These are phyloP conservation scores for Tinea pellionella DNA, from an alignment of 2,888 invertebrate species.

Conservation along the genomic window DNA sequence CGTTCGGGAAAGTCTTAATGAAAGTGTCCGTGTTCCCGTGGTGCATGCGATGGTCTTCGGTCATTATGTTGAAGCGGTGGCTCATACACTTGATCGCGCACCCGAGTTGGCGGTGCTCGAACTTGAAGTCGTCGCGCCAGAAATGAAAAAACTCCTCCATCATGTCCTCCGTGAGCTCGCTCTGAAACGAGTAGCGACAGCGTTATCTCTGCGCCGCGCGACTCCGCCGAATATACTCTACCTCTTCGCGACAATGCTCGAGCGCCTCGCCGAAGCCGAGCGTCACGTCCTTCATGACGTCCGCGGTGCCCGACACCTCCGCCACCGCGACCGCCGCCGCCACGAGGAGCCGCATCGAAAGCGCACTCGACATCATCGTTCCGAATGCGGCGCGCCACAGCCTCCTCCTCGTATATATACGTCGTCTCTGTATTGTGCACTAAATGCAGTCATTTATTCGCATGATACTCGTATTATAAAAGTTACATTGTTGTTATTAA, in stretches of 20 bases:
- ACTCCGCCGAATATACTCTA: slow-evolving; percentile 18
- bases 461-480: neutral
- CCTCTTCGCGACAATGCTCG: slow-evolving; percentile 49
- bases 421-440: too few species aligned
- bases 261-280: slow-evolving; percentile 58
- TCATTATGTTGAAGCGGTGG: slow-evolving; percentile 49
- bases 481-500: neutral
- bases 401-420: neutral
- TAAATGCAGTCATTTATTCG: neutral
- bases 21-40: slow-evolving; percentile 51
- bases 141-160: slow-evolving; percentile 64
- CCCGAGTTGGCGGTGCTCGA: slow-evolving; percentile 55
- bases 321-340: neutral
- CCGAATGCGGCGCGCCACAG: neutral
- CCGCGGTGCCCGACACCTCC: slow-evolving; percentile 22
- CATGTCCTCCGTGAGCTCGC: slow-evolving; percentile 44
- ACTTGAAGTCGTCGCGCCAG: slow-evolving; percentile 58
- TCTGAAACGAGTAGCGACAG: too few species aligned
- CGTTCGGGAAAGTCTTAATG: slow-evolving; percentile 54
- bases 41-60: slow-evolving; percentile 50
- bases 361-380: neutral
- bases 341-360: neutral
- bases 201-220: too few species aligned
- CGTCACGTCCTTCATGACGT: slow-evolving; percentile 56
- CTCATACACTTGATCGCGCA: slow-evolving; percentile 60